Conservation (phyloP, 2,797 vertebrate genomes). For the Knipowitschia caucasica region DNA sequence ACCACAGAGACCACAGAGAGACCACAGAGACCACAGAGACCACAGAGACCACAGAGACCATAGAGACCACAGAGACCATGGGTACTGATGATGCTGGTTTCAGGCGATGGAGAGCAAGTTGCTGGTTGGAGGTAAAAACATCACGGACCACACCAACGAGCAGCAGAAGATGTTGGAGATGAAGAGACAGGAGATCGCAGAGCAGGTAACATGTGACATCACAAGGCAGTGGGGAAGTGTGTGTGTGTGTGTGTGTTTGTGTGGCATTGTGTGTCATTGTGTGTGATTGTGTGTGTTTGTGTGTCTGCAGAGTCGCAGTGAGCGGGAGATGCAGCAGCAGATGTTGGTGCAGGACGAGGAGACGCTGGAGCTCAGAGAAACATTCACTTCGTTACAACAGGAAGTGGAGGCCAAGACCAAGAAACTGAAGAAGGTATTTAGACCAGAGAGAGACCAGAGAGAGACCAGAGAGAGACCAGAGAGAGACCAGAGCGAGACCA, state of each 20-base stretch:
- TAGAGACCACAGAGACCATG: no score
- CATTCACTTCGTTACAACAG: slow-evolving; percentile 90
- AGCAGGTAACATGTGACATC: no score
- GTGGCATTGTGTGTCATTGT: slow-evolving; percentile 1
- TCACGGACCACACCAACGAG: slow-evolving; percentile 94
- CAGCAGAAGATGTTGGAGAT: slow-evolving; percentile 95
- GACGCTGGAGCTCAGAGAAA: slow-evolving; percentile 81
- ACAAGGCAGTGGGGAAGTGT: neutral
- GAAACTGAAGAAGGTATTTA: slow-evolving; percentile 91
- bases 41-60: no score
- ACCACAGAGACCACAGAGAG: no score
- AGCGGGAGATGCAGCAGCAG: slow-evolving; percentile 79
- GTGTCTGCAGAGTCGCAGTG: slow-evolving; percentile 47
- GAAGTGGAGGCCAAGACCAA: slow-evolving; percentile 97
- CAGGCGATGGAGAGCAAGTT: slow-evolving; percentile 96
- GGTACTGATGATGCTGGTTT: neutral
- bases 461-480: no score
- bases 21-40: no score
- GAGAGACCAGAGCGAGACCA: no score
- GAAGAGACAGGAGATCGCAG: slow-evolving; percentile 88
- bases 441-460: no score
- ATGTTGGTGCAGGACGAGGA: slow-evolving; percentile 75
- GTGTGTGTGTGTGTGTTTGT: slow-evolving; percentile 4
- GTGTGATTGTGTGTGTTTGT: neutral
- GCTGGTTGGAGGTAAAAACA: slow-evolving; percentile 91